These are phyloP conservation scores for Simalia tracyae DNA, from an alignment of 2,797 vertebrate species.

Conservation along the genomic window DNA sequence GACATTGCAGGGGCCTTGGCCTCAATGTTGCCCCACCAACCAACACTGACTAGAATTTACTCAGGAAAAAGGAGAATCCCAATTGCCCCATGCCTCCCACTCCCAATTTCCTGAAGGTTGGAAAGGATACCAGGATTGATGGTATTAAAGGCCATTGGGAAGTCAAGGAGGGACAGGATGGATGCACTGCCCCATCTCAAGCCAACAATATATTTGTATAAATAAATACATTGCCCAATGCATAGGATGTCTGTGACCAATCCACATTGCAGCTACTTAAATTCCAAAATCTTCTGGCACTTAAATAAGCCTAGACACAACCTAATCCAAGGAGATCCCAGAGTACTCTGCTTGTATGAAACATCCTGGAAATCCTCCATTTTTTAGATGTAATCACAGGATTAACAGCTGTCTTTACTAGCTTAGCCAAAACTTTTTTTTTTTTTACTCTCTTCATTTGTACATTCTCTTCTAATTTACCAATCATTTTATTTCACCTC, in stretches of 20 bases:
- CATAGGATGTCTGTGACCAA: neutral
- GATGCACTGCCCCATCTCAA: neutral
- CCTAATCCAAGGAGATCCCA: neutral
- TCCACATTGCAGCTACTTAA: neutral
- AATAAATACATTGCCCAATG: neutral
- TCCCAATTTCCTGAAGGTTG: too few species aligned
- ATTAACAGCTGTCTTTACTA: neutral
- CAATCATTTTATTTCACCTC: neutral
- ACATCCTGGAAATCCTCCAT: neutral
- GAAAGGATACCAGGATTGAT: too few species aligned
- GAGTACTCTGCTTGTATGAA: neutral
- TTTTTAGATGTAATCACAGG: neutral
- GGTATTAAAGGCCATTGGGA: too few species aligned
- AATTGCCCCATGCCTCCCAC: too few species aligned
- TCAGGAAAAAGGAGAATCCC: too few species aligned
- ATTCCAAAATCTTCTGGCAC: neutral
- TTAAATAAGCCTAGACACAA: neutral
- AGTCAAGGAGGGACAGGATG: too few species aligned
- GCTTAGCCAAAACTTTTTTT: neutral
- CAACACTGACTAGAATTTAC: too few species aligned
- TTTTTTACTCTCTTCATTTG: neutral
- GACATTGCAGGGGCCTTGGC: too few species aligned
- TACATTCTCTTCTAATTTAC: neutral
- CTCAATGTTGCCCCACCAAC: too few species aligned
- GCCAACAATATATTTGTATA: neutral